These are phyloP conservation scores for Geotrypetes seraphini DNA, from an alignment of 2,797 vertebrate species.

Conservation along the genomic window DNA sequence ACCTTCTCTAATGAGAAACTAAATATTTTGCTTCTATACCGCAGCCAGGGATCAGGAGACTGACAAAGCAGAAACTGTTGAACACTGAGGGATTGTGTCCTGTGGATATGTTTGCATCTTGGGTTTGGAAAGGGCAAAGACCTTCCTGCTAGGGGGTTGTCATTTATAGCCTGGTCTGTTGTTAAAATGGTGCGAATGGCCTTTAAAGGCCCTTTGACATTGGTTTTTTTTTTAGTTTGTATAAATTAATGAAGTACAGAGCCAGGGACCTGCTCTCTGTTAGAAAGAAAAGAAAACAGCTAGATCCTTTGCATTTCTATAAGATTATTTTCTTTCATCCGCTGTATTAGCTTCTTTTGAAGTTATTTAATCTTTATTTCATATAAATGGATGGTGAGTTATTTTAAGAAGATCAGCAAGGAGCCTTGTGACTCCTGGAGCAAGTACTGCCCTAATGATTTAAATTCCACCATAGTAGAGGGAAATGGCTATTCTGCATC, in stretches of 20 bases:
- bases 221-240: conserved; percentile 65
- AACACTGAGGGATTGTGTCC: conserved; percentile 49
- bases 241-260: conserved; percentile 72
- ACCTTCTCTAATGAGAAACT: conserved; percentile 43
- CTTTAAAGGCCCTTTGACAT: conserved; percentile 51
- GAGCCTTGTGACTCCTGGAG: background rate
- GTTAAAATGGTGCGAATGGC: conserved; percentile 48
- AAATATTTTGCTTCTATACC: conserved; percentile 27
- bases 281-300: conserved; percentile 36
- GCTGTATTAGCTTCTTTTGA: conserved; percentile 43
- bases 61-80: conserved; percentile 51
- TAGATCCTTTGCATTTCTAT: conserved; percentile 62
- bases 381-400: conserved; percentile 41
- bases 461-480: too few species aligned
- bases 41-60: conserved; percentile 30
- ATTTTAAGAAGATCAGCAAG: conserved; percentile 52
- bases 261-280: conserved; percentile 57
- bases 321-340: conserved; percentile 58
- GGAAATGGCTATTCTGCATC: background rate
- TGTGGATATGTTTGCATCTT: conserved; percentile 51
- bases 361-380: conserved; percentile 59
- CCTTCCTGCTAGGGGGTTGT: conserved; percentile 53
- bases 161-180: conserved; percentile 57
- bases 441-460: background rate
- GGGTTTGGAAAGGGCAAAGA: conserved; percentile 46